Percentiles rank a stretch among this genome's conserved stretches.
These are phyloP conservation scores for Xanthia icteritia DNA, from an alignment of 2,888 invertebrate species.

Conservation along the genomic window DNA sequence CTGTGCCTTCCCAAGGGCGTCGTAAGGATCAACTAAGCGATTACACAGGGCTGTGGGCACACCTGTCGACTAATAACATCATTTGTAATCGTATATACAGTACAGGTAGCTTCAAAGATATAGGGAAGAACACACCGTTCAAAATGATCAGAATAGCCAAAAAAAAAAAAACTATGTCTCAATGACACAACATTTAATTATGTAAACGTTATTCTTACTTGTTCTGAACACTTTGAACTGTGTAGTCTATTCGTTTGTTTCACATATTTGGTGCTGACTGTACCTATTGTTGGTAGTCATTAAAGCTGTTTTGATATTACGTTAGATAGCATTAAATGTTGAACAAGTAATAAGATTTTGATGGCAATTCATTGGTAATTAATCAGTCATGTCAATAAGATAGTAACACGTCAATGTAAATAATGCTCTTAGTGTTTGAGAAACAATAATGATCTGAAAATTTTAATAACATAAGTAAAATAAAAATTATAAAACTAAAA, in stretches of 20 bases:
- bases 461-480: neutral
- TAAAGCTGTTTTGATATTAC: too few relatives aligned
- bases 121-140: neutral
- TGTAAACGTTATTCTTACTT: neutral
- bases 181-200: neutral
- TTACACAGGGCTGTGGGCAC: slow-evolving; percentile 46
- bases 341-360: slow-evolving; percentile 3
- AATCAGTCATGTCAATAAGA: neutral
- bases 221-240: neutral
- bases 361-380: neutral
- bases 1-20: slow-evolving; percentile 45
- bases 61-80: slow-evolving; percentile 49
- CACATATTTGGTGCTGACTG: neutral
- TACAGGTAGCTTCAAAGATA: neutral
- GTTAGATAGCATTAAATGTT: too few relatives aligned
- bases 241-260: neutral
- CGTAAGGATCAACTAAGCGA: slow-evolving; percentile 47
- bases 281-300: neutral
- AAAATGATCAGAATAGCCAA: neutral
- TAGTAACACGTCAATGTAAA: too few relatives aligned
- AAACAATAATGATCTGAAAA: neutral
- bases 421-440: too few relatives aligned
- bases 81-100: slow-evolving; percentile 30
- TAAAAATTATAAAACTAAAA: too few relatives aligned
- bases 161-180: neutral